Evolutionary conservation across 2,888 invertebrate genomes (phyloP).

Genomic region (Thelaira solivaga): DNA sequence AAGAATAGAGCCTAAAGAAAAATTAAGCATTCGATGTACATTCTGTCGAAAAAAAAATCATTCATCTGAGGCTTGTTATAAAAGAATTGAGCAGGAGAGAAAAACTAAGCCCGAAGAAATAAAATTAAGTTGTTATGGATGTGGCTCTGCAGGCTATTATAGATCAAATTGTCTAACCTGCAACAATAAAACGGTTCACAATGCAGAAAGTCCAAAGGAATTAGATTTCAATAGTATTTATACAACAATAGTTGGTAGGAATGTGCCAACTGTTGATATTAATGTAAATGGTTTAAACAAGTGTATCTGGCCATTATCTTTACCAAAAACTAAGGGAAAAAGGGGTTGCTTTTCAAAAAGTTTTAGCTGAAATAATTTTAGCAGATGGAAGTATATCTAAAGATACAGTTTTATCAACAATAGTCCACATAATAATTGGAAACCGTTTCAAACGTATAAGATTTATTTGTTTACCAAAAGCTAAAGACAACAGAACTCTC

Average conservation of each 20-base stretch:
- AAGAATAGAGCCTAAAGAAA: background rate
- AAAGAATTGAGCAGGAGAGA: conserved; percentile 1
- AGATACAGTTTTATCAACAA: no score
- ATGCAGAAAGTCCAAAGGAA: conserved; percentile 17
- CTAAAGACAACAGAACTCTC: no score
- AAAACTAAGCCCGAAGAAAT: background rate
- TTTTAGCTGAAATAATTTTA: no score
- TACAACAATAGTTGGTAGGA: conserved; percentile 21
- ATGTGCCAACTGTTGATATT: conserved; percentile 49
- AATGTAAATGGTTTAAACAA: conserved; percentile 45
- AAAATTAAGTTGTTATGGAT: conserved; percentile 10
- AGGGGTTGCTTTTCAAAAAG: no score
- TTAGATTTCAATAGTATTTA: conserved; percentile 20
- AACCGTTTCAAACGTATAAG: no score
- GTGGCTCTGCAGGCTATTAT: conserved; percentile 17
- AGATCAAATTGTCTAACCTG: conserved; percentile 18
- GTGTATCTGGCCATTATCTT: no score
- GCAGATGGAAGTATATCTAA: no score
- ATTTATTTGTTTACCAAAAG: no score
- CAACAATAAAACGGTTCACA: background rate
- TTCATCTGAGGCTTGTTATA: conserved; percentile 24
- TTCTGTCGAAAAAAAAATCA: conserved; percentile 8
- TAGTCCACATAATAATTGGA: no score
- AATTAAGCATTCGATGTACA: no score
- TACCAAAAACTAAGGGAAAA: no score